phyloP scores from a whole-genome alignment of 2,113 vertebrate genomes.

The Anhinga rufa region DNA sequence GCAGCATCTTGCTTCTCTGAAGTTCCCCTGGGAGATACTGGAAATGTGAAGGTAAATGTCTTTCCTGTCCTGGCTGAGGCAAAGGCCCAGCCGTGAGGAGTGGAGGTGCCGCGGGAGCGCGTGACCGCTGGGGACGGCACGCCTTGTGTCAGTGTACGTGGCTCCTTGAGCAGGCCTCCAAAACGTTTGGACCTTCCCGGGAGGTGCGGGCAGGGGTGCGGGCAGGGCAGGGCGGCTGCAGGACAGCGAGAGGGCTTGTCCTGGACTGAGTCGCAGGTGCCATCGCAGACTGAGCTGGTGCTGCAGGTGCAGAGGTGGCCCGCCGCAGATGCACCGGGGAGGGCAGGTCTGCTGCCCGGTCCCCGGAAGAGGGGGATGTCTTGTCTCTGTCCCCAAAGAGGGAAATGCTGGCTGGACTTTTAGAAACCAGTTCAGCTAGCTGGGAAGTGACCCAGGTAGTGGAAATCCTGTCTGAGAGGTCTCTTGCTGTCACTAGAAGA shows the following conservation, averaged over 20 bases:
- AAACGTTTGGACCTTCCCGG: background rate
- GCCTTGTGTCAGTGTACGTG: rapidly evolving
- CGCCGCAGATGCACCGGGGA: background rate
- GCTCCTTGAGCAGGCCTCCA: background rate
- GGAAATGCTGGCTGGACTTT: background rate
- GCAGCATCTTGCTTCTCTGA: background rate
- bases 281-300: background rate
- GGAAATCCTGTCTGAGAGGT: background rate
- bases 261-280: background rate
- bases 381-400: background rate
- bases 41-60: background rate
- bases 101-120: rapidly evolving
- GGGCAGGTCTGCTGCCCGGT: rapidly evolving
- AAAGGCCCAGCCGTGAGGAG: background rate
- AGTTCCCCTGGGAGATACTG: background rate
- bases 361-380: background rate
- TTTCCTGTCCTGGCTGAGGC: background rate
- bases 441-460: background rate
- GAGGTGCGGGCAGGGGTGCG: background rate
- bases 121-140: background rate
- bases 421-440: background rate
- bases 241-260: background rate
- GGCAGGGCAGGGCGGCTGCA: rapidly evolving
- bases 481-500: background rate
- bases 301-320: background rate